A percentile compares a stretch with the other conserved stretches of the same genome.
Evolutionary conservation across 2,113 vertebrate genomes (phyloP).

Genomic region (Chaetodon trifascialis): DNA sequence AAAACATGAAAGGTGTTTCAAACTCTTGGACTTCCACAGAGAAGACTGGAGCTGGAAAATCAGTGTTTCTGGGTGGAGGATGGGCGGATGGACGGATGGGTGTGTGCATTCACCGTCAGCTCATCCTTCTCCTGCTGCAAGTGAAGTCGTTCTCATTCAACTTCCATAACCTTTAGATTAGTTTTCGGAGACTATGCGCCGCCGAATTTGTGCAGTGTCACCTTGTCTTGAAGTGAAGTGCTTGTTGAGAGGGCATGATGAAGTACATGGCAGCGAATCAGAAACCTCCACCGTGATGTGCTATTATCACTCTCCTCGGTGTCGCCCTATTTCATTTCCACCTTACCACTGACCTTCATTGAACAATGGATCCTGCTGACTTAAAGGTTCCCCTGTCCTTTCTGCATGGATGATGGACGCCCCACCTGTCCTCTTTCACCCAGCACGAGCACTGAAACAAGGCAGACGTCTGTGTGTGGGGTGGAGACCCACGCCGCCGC

Average conservation of each 20-base stretch:
- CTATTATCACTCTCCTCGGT: constrained; percentile 75
- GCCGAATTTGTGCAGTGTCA: constrained; percentile 11
- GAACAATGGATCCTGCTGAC: constrained; percentile 81
- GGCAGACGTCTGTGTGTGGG: constrained; percentile 23
- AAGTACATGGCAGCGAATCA: constrained; percentile 72
- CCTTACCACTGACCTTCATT: constrained; percentile 83
- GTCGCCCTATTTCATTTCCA: constrained; percentile 84
- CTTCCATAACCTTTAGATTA: constrained; percentile 3
- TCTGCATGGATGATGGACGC: constrained; percentile 75
- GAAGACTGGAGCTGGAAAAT: constrained; percentile 37
- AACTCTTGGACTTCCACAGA: no score
- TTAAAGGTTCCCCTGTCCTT: constrained; percentile 82
- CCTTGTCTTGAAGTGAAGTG: constrained; percentile 56
- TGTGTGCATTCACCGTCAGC: constrained; percentile 2
- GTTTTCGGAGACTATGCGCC: not conserved
- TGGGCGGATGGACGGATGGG: not conserved
- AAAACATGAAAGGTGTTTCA: no score
- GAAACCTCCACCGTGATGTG: constrained; percentile 76
- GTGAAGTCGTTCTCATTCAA: not conserved
- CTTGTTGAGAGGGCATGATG: constrained; percentile 43
- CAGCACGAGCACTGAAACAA: constrained; percentile 44
- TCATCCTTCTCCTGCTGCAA: constrained; percentile 3
- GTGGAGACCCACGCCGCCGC: not conserved
- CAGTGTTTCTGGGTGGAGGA: not conserved
- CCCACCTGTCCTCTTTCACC: constrained; percentile 64